Conservation (phyloP, 92 coral and sea anemone genomes). For the Epizoanthus scotinus region DNA sequence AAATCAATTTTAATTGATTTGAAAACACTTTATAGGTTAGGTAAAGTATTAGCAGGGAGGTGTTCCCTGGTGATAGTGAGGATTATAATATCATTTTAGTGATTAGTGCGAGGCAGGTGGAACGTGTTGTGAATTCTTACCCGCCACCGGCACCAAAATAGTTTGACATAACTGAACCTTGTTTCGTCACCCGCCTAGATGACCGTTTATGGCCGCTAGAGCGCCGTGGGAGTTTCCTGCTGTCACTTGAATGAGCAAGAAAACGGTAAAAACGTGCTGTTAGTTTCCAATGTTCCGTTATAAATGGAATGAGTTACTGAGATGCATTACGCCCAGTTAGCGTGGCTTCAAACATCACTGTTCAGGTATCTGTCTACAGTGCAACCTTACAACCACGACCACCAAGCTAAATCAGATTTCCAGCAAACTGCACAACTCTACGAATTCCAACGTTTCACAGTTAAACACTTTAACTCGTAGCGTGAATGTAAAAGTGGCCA, state of each 20-base stretch:
- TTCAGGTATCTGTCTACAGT: background rate
- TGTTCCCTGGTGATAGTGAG: no score
- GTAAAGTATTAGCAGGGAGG: no score
- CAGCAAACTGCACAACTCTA: no score
- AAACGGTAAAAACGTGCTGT: conserved; percentile 15
- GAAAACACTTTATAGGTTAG: no score
- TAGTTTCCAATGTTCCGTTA: conserved; percentile 7
- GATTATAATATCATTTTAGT: background rate
- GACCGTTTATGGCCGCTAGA: conserved; percentile 61
- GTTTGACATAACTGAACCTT: conserved; percentile 70
- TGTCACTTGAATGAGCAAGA: conserved; percentile 53
- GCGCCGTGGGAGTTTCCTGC: conserved; percentile 54
- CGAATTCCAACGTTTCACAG: no score
- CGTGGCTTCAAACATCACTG: background rate
- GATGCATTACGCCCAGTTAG: background rate
- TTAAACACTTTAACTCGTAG: no score
- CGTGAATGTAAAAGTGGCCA: no score
- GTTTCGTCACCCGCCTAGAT: conserved; percentile 65
- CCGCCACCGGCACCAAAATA: conserved; percentile 59
- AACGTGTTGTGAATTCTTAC: conserved; percentile 40
- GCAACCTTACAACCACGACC: no score
- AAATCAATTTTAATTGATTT: no score
- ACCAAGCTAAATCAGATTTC: no score
- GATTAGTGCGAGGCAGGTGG: conserved; percentile 1
- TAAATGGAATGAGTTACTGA: background rate